Evolutionary conservation across 2,888 invertebrate genomes (phyloP), one percentile per base, ranked within the genome.

Genomic region (Acleris emargana): DNA sequence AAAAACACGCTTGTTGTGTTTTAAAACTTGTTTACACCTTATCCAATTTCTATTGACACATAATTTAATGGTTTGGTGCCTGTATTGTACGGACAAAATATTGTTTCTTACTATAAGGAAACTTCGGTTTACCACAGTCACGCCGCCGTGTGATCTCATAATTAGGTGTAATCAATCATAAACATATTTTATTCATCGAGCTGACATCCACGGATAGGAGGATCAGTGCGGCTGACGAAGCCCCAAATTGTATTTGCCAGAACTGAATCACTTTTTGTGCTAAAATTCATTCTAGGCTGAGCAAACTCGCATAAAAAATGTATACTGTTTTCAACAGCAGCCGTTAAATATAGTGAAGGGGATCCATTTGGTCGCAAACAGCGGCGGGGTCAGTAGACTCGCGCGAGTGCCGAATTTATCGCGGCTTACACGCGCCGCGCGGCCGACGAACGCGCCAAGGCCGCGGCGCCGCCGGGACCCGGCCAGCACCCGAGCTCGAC

Each of bases 351-450:
- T 89, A 91, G 88, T 88, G 88, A 89, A 91, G 91, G 87, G 86
- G 87, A 89, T 32, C 87, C 82, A 88, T 87, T 89, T 84, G 87
- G 89, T 88, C 87, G 89, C 86, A 85, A 89, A 88, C 88, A 87
- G 79, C 85, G 77, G 72, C 84, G 91, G 91, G 91, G 91, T 91
- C 91, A 91, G 89, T 91, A 91, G 82, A 89, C 91, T 87, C 86
- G 71, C 74, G 81, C 82, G 81, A 84, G 90, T 89, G 91, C 91
- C 91, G 89, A 91, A 91, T 88, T 91, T 88, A 91, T 89, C 90
- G 88, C 89, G 80, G 77, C 73, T 79, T 87, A 89, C 89, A 89
- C 89, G 88, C 84, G 88, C 81, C 81, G 79, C 71, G 76, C 87
- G 89, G 89, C 83, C 87, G 89, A 89, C 88, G 91, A 84, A 86